phyloP scores from a whole-genome alignment of 1,140 invertebrate species.

The Paralvinella palmiformis region DNA sequence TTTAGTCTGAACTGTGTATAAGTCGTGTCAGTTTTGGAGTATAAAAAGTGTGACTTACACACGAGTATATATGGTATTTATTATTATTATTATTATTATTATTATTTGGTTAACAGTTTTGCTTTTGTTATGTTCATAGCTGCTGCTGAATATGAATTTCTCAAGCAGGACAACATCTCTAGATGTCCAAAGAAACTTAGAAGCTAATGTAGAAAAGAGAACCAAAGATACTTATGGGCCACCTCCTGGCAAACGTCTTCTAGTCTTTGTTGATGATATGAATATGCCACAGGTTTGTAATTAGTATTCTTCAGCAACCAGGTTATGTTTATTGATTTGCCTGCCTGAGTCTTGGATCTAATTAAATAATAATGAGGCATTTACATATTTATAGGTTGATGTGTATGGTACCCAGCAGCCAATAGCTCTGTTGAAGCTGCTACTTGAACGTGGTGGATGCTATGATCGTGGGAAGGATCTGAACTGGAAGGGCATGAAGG shows the following conservation, averaged over 20 bases:
- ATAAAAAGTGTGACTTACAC: no score
- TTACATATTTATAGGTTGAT: slow-evolving; percentile 57
- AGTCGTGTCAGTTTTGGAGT: no score
- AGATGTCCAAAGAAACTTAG: slow-evolving; percentile 79
- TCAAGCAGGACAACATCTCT: slow-evolving; percentile 81
- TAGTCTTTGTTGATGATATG: slow-evolving; percentile 88
- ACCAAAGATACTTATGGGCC: slow-evolving; percentile 85
- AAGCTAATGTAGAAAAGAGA: slow-evolving; percentile 78
- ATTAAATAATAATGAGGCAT: slow-evolving; percentile 12
- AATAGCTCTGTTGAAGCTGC: slow-evolving; percentile 77
- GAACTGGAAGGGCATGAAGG: slow-evolving; percentile 80
- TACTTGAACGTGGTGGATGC: slow-evolving; percentile 77
- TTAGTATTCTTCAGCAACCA: neutral
- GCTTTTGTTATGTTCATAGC: slow-evolving; percentile 18
- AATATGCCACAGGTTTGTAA: slow-evolving; percentile 77
- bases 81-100: no score
- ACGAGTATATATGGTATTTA: no score
- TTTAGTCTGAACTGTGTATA: no score
- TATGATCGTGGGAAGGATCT: slow-evolving; percentile 84
- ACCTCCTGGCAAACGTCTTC: slow-evolving; percentile 73
- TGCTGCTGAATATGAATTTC: slow-evolving; percentile 76
- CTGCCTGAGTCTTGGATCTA: neutral
- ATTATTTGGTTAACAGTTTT: no score
- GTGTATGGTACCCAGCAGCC: slow-evolving; percentile 88
- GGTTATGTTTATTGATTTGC: no score